A percentile compares a stretch with the other conserved stretches of the same genome.
These are phyloP conservation scores for Varanus salvator DNA, from an alignment of 2,113 vertebrate genomes.

Conservation along the genomic window DNA sequence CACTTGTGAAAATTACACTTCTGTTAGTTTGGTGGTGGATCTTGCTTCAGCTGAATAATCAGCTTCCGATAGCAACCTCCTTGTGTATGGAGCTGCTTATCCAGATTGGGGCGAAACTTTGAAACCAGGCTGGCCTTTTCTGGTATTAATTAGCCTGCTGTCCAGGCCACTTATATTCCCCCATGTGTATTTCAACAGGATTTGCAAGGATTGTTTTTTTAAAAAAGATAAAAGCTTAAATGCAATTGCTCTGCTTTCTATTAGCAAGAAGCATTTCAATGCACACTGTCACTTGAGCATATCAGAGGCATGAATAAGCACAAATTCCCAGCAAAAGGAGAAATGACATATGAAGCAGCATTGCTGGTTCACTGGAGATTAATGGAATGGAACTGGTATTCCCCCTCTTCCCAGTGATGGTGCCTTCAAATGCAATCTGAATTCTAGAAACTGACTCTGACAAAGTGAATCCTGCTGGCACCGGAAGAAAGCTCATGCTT, in stretches of 20 bases:
- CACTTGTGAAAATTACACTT: neutral
- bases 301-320: neutral
- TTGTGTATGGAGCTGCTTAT: neutral
- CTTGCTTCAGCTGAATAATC: neutral
- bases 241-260: neutral
- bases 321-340: neutral
- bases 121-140: neutral
- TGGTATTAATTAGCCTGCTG: conserved; percentile 2
- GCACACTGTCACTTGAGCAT: neutral
- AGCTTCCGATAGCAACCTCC: neutral
- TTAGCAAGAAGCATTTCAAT: neutral
- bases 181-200: conserved; percentile 4
- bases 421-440: neutral
- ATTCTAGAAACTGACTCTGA: no score
- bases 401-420: neutral
- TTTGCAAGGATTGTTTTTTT: neutral
- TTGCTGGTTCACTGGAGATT: neutral
- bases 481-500: neutral
- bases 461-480: neutral
- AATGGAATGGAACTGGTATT: neutral
- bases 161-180: neutral
- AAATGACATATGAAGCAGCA: neutral
- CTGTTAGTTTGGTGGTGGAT: neutral
- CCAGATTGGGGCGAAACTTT: neutral
- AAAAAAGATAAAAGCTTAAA: neutral